Evolutionary conservation across 92 coral and sea anemone genomes (phyloP), one percentile per base, ranked within the genome.

Genomic region (Palythoa grandis): DNA sequence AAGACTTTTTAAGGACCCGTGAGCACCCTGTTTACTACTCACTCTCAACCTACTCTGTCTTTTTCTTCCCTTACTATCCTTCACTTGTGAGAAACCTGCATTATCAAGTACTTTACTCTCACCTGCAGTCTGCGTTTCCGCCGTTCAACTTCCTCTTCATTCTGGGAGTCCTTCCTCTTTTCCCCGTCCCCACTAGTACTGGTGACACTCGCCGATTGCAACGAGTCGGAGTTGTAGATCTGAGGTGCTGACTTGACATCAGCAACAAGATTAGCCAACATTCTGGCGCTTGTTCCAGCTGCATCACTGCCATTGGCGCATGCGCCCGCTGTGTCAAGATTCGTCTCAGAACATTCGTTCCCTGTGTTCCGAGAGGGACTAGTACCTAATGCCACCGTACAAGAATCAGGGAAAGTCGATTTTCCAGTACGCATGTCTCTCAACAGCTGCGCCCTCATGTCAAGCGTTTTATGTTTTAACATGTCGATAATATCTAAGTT

Each of bases 401-500:
- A 29, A 29, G 35, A 29, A 0, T 25, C 20, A 68, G 29, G 12
- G 9, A 37, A 6, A 56, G 40, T 25, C 60, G 86, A 40, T 52
- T 65, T 40, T 16, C n/a, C 86, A 70, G 53, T 20, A 3, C 77
- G 70, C 12, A 52, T 77, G 14, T 80, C 58, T 47, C 85, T 65
- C 74, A 80, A 60, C 70, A 90, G 66, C 66, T 74, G 79, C 56
- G 88, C 70, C 11, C 93, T 87, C 88, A 94, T 89, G n/a, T 63
- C 83, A 22, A 84, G 87, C 65, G 91, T 88, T 61, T 89, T 94
- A 50, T 91, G 74, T 20, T 87, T 77, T 53, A 94, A 82, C 84
- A 84, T 89, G 65, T 87, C 68, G 37, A 94, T 89, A 25, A 94
- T 94, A 38, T 90, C 95, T 12, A 94, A 72, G 85, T 94, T 94